Evolutionary conservation across 2,113 vertebrate species (phyloP), one percentile per base, ranked within the genome.

Genomic region (Morone chrysops): DNA sequence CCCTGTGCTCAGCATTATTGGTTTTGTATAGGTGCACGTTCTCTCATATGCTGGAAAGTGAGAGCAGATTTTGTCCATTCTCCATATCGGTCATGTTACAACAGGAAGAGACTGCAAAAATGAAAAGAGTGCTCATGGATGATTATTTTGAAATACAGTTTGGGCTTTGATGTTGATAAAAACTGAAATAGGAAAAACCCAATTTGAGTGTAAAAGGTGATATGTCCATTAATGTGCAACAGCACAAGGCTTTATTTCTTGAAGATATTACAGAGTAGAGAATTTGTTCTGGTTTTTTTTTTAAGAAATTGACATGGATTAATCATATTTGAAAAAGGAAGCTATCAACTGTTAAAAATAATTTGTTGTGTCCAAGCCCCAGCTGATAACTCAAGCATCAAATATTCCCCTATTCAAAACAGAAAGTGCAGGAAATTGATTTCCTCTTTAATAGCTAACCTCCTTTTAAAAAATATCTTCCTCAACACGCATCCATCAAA

Each of bases 1-100:
- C 25, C 47, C 25, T 75, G 80, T 51, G 65, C 80, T 89, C 83
- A 83, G 87, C 86, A 40, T 57, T 82, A 80, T 77, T 45, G 78
- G 83, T 75, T 87, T 81, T 31, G 75, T 80, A 81, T 70, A 57
- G 53, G 62, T 67, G 43, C 5, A 78, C 48, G 11, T 69, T 11
- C 18, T 38, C 63, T 65, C 47, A 59, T 22, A 66, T 17, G 53
- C 60, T 54, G 48, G 6, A 71, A 50, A 48, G 48, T n/a, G 66
- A 54, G 63, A 78, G 36, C 38, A 16, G 20, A n/a, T 47, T n/a
- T 53, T 56, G 66, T 75, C 36, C 11, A 3, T 2, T 69, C 60
- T 70, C 76, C 40, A 41, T 51, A 63, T 81, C 51, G 45, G 54
- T 77, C 51, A 50, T 1, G 2, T 53, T 65, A 53, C 60, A 76